Percentiles rank a stretch among this genome's conserved stretches.
Evolutionary conservation across 2,797 vertebrate genomes (phyloP).

Genomic region (Dendrocincla tyrannina): DNA sequence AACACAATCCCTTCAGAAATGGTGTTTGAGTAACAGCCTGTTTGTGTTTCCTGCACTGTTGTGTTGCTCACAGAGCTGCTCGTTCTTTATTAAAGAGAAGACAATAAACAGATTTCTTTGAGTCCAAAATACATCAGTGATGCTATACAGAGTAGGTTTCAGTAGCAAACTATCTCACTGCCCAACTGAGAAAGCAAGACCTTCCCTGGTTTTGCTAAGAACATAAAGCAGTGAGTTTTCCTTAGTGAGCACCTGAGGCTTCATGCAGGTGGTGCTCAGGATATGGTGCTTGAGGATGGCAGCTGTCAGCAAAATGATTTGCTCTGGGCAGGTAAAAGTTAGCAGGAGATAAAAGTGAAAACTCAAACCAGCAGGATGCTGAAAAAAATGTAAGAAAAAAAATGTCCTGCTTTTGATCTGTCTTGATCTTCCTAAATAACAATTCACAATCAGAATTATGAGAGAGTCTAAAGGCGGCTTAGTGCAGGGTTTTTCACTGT

Average conservation of each 20-base stretch:
- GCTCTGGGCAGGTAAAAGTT: background rate
- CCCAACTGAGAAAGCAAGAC: background rate
- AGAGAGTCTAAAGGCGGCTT: background rate
- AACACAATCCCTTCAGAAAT: background rate
- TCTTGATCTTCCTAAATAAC: background rate
- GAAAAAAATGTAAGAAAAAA: background rate
- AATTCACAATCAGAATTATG: background rate
- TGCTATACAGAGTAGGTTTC: background rate
- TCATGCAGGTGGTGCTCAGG: background rate
- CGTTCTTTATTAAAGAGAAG: background rate
- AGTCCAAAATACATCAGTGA: background rate
- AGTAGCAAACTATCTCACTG: background rate
- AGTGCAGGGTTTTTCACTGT: background rate
- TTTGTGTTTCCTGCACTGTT: background rate
- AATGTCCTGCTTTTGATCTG: background rate
- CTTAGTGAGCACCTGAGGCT: background rate
- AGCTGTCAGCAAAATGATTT: background rate
- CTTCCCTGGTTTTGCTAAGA: background rate
- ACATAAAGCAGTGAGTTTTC: background rate
- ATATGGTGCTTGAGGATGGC: background rate
- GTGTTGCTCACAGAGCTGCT: background rate
- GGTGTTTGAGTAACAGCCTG: background rate
- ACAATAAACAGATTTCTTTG: background rate
- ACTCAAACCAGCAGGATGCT: background rate
- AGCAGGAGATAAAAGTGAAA: background rate